Conservation (phyloP, 2,797 vertebrate genomes). For the Paratrypauchen microcephalus region DNA sequence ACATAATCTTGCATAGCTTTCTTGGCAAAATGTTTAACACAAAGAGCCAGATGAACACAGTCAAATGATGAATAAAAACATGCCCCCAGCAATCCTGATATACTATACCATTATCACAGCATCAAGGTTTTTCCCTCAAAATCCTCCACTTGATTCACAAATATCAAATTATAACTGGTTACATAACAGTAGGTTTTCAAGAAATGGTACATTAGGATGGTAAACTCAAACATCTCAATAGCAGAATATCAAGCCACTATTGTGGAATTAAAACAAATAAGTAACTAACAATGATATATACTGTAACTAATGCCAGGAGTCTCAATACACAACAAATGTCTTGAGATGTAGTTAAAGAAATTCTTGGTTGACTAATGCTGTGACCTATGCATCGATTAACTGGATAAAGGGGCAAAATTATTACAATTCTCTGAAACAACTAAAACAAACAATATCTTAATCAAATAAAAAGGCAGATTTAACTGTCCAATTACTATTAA, state of each 20-base stretch:
- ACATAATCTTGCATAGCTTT: not conserved
- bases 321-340: not conserved
- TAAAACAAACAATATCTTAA: too few species aligned
- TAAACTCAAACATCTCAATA: not conserved
- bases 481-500: too few species aligned
- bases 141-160: not conserved
- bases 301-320: not conserved
- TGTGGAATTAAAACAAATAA: too few species aligned
- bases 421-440: too few species aligned
- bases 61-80: not conserved
- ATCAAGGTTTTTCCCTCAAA: not conserved
- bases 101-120: not conserved
- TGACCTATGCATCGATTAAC: too few species aligned
- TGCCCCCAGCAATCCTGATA: not conserved
- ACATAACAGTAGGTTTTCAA: not conserved
- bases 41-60: not conserved
- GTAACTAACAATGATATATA: too few species aligned
- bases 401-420: too few species aligned
- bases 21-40: not conserved
- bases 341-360: too few species aligned
- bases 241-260: too few species aligned
- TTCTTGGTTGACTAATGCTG: too few species aligned
- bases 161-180: not conserved
- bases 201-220: too few species aligned
- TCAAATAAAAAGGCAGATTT: too few species aligned